These are phyloP conservation scores for Chaenogobius annularis DNA, from an alignment of 2,113 vertebrate species.

Conservation along the genomic window DNA sequence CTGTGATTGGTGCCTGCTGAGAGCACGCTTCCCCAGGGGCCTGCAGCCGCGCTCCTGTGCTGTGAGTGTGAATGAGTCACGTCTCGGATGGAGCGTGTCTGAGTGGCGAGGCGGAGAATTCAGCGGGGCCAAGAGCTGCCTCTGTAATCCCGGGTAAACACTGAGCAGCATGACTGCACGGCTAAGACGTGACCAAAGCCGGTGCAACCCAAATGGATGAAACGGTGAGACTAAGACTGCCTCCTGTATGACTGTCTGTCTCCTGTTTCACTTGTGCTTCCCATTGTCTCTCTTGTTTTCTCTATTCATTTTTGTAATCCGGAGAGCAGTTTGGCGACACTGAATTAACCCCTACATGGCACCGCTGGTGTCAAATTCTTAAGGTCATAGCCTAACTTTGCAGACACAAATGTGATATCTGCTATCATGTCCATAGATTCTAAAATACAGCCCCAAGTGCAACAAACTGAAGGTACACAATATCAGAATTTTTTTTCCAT, in stretches of 20 bases:
- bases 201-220: conserved; percentile 66
- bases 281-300: conserved; percentile 36
- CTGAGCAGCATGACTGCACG: conserved; percentile 73
- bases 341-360: conserved; percentile 57
- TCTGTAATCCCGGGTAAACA: conserved; percentile 76
- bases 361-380: conserved; percentile 42
- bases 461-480: neutral
- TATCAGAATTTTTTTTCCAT: neutral
- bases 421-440: conserved; percentile 13
- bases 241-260: conserved; percentile 43
- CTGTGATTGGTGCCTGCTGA: conserved; percentile 53
- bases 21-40: conserved; percentile 47
- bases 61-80: conserved; percentile 68
- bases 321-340: conserved; percentile 37
- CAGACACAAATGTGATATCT: conserved; percentile 51
- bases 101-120: conserved; percentile 70
- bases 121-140: conserved; percentile 65
- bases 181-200: conserved; percentile 67
- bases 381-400: conserved; percentile 34
- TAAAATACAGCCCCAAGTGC: neutral
- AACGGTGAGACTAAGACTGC: conserved; percentile 51
- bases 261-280: conserved; percentile 45
- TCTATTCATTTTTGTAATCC: conserved; percentile 33
- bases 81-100: conserved; percentile 71
- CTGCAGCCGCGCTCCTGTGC: conserved; percentile 46